phyloP scores from a whole-genome alignment of 2,888 invertebrate species.

The Cinara cedri region DNA sequence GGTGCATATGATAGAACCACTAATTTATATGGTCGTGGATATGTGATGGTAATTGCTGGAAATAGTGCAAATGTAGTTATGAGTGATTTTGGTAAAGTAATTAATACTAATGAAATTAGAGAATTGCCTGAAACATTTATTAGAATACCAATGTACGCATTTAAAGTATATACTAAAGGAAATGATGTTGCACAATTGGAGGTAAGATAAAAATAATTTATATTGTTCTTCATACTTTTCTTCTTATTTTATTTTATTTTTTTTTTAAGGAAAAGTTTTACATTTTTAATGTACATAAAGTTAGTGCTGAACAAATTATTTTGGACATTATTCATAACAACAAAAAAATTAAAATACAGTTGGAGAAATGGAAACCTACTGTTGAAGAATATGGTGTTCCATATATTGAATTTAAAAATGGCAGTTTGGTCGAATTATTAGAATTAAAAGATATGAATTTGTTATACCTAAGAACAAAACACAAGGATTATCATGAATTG shows the following conservation, averaged over 20 bases:
- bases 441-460: constrained; percentile 45
- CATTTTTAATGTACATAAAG: constrained; percentile 16
- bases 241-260: not conserved
- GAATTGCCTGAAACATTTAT: constrained; percentile 4
- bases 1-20: constrained; percentile 35
- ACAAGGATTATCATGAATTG: constrained; percentile 13
- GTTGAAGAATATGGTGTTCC: constrained; percentile 51
- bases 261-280: constrained; percentile 12
- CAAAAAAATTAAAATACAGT: constrained; percentile 42
- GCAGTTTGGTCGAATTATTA: constrained; percentile 24
- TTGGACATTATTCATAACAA: constrained; percentile 16
- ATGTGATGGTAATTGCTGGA: constrained; percentile 37
- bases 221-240: not conserved
- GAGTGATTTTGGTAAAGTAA: constrained; percentile 47
- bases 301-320: constrained; percentile 20
- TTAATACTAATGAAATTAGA: constrained; percentile 27
- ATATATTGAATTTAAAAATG: constrained; percentile 40
- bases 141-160: constrained; percentile 13
- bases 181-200: constrained; percentile 20
- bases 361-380: constrained; percentile 41
- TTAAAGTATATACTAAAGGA: constrained; percentile 41
- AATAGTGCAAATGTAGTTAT: constrained; percentile 35
- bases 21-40: constrained; percentile 50
- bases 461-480: constrained; percentile 20
- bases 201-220: constrained; percentile 1